Percentiles rank a stretch among this genome's conserved stretches.
Conservation (phyloP, 2,113 vertebrate species). For the Burhinus bistriatus region DNA sequence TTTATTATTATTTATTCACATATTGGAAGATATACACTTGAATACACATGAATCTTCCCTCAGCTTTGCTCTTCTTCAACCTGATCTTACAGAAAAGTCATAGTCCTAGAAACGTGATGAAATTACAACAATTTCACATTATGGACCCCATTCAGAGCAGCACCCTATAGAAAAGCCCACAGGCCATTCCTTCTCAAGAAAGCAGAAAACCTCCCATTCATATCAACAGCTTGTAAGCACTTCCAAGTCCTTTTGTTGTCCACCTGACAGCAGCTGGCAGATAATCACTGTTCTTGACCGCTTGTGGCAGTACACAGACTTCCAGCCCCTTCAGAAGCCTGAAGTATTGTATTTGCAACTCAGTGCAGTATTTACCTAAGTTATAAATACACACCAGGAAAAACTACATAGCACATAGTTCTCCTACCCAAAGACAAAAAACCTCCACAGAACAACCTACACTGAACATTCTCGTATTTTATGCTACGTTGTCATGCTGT, state of each 20-base stretch:
- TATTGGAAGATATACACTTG: background rate
- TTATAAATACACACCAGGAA: background rate
- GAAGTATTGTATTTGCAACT: background rate
- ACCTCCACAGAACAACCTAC: background rate
- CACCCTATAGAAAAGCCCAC: background rate
- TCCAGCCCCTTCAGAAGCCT: background rate
- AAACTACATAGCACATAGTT: background rate
- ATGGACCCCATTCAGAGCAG: background rate
- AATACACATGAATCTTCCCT: too few species aligned
- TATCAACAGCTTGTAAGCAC: background rate
- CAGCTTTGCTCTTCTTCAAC: background rate
- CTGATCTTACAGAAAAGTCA: background rate
- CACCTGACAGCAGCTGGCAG: background rate
- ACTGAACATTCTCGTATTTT: background rate
- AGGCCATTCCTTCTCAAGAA: background rate
- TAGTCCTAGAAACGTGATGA: background rate
- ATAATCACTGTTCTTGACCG: background rate
- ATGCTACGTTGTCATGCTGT: background rate
- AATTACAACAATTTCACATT: background rate
- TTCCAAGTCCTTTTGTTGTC: background rate
- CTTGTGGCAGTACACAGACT: background rate
- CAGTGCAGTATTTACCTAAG: background rate
- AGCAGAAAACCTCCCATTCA: background rate
- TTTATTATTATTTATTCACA: background rate
- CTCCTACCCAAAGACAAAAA: background rate